Conservation (phyloP, 2,888 invertebrate species). For the Amaurobius ferox region DNA sequence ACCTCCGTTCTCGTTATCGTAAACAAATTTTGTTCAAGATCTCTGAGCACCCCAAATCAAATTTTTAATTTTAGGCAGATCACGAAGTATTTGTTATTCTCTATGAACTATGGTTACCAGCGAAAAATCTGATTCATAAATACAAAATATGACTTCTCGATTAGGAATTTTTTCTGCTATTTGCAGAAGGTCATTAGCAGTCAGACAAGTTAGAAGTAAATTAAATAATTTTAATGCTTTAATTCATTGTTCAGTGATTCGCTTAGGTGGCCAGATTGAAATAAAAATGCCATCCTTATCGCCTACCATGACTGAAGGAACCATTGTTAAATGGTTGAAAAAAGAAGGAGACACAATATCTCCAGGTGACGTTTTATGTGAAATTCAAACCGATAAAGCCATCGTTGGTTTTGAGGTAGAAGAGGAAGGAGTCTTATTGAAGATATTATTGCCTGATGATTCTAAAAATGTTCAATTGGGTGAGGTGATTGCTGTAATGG, state of each 20-base stretch:
- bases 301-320: constrained; percentile 83
- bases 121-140: too few relatives aligned
- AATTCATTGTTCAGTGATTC: background rate
- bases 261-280: constrained; percentile 21
- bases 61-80: too few relatives aligned
- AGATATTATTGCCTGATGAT: constrained; percentile 81
- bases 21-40: too few relatives aligned
- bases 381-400: constrained; percentile 84
- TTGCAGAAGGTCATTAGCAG: background rate
- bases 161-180: background rate
- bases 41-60: too few relatives aligned
- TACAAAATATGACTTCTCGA: background rate
- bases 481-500: constrained; percentile 81
- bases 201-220: background rate
- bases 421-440: constrained; percentile 82
- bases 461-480: constrained; percentile 80
- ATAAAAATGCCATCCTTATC: constrained; percentile 81
- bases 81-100: too few relatives aligned
- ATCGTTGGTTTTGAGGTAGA: constrained; percentile 81
- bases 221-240: background rate
- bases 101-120: too few relatives aligned
- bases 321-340: constrained; percentile 81
- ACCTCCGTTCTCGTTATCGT: too few relatives aligned
- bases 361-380: constrained; percentile 82
- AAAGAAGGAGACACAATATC: constrained; percentile 79